Percentiles rank a stretch among this genome's conserved stretches.
Conservation (phyloP, 2,797 vertebrate species). For the Chelidonichthys spinosus region DNA sequence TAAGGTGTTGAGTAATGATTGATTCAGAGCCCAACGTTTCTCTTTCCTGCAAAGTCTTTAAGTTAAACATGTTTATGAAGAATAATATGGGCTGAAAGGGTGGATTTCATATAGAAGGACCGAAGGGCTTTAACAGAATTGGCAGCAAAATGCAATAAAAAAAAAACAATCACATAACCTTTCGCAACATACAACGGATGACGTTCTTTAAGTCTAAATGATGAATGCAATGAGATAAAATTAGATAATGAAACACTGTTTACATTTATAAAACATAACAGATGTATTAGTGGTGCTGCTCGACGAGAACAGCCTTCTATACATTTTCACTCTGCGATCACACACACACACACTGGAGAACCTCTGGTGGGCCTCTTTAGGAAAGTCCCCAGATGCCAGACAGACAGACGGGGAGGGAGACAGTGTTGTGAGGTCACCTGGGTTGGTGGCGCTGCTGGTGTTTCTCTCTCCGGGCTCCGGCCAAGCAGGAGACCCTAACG, state of each 20-base stretch:
- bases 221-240: constrained; percentile 15
- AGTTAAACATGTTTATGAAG: not conserved
- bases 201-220: constrained; percentile 10
- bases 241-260: constrained; percentile 26
- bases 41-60: constrained; percentile 1
- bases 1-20: constrained; percentile 10
- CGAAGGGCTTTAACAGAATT: not conserved
- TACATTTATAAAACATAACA: constrained; percentile 12
- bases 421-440: constrained; percentile 75
- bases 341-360: constrained; percentile 47
- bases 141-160: constrained; percentile 16
- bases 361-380: constrained; percentile 75
- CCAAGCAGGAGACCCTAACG: constrained; percentile 40
- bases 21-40: not conserved
- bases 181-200: not conserved
- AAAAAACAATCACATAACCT: constrained; percentile 8
- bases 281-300: constrained; percentile 34
- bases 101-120: not conserved
- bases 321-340: constrained; percentile 34
- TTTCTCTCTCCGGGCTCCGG: constrained; percentile 46
- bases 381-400: constrained; percentile 81
- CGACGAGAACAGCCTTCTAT: constrained; percentile 26
- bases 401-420: constrained; percentile 70
- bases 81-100: not conserved
- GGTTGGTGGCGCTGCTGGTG: constrained; percentile 64